Percentiles rank a stretch among this genome's conserved stretches.
These are phyloP conservation scores for Microchirus variegatus DNA, from an alignment of 2,797 vertebrate genomes.

Conservation along the genomic window DNA sequence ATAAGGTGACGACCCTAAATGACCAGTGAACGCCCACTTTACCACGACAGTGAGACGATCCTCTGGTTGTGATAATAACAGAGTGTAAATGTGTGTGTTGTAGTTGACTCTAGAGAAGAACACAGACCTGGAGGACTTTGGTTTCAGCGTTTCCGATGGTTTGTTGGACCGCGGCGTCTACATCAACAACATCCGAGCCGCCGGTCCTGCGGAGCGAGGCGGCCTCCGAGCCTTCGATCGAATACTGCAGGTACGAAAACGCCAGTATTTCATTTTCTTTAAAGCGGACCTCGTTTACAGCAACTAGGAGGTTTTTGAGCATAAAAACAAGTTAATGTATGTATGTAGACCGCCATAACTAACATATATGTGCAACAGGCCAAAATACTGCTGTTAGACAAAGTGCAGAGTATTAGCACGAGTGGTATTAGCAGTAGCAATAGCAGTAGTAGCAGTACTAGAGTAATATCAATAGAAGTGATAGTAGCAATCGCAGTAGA, in stretches of 20 bases:
- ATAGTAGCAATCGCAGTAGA: no score
- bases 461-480: no score
- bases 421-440: background rate
- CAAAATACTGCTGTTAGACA: background rate
- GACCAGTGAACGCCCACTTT: background rate
- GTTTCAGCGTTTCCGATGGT: constrained; percentile 97
- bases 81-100: constrained; percentile 16
- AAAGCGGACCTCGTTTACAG: no score
- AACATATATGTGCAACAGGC: no score
- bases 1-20: constrained; percentile 89
- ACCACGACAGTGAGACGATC: background rate
- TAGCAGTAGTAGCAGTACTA: no score
- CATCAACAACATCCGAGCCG: constrained; percentile 92
- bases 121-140: constrained; percentile 91
- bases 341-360: no score
- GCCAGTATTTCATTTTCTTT: no score
- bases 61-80: constrained; percentile 4
- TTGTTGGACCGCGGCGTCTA: constrained; percentile 96
- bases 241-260: constrained; percentile 89
- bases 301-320: no score
- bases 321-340: no score
- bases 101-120: constrained; percentile 70
- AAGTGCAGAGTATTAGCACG: background rate
- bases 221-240: constrained; percentile 92
- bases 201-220: constrained; percentile 90